These are phyloP conservation scores for Corythoichthys haematopterus DNA, from an alignment of 2,113 vertebrate genomes.

Conservation along the genomic window DNA sequence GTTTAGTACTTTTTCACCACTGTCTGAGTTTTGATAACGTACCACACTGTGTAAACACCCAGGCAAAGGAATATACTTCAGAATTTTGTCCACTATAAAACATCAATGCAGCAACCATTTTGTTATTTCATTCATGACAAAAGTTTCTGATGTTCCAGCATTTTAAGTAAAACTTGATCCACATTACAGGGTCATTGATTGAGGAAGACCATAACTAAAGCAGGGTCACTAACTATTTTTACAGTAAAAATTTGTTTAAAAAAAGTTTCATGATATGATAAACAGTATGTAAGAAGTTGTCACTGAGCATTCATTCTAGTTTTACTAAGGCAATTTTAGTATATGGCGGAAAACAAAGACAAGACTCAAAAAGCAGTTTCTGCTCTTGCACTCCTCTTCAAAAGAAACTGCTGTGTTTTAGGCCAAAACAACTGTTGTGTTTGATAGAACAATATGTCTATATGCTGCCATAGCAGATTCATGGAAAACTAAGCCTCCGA, in stretches of 20 bases:
- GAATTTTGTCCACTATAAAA: background rate
- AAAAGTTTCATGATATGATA: background rate
- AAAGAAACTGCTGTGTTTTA: no score
- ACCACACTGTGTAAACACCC: background rate
- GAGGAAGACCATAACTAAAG: background rate
- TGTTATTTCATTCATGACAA: background rate
- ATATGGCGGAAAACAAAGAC: no score
- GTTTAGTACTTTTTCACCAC: conserved; percentile 3
- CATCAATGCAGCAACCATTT: background rate
- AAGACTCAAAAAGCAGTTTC: no score
- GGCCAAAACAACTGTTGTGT: no score
- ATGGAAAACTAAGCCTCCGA: no score
- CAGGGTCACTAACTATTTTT: background rate
- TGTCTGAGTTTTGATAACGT: background rate
- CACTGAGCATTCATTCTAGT: no score
- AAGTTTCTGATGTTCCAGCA: background rate
- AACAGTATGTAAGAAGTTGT: no score
- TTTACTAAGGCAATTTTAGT: no score
- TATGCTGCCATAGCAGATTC: no score
- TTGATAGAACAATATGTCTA: no score
- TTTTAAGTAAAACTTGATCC: background rate
- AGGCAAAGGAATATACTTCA: background rate
- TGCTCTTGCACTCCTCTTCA: no score
- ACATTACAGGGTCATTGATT: background rate
- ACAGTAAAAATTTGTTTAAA: background rate